Conservation (phyloP, 2,113 vertebrate genomes). For the Heterocephalus glaber region DNA sequence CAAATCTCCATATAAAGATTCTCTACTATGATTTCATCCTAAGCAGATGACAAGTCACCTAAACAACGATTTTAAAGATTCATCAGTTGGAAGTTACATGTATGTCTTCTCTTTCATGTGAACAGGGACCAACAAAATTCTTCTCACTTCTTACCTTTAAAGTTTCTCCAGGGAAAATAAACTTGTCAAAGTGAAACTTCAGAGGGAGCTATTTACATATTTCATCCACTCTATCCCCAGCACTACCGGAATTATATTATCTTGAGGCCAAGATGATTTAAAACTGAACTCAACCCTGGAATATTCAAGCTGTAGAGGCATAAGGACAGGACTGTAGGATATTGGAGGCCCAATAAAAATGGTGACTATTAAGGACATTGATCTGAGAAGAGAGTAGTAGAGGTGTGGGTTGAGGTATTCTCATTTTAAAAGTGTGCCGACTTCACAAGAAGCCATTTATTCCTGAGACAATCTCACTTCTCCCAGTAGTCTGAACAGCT, state of each 20-base stretch:
- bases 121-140: not conserved
- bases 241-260: not conserved
- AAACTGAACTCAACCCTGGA: not conserved
- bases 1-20: not conserved
- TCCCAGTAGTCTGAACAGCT: not conserved
- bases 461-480: not conserved
- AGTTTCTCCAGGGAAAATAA: not conserved
- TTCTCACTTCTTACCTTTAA: not conserved
- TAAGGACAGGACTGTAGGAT: not conserved
- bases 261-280: not conserved
- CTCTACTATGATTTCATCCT: not conserved
- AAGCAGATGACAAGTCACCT: not conserved
- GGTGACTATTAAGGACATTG: not conserved
- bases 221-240: not conserved
- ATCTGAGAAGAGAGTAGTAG: not conserved
- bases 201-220: not conserved
- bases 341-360: not conserved
- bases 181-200: not conserved
- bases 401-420: accelerated
- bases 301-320: not conserved
- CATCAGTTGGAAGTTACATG: not conserved
- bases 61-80: not conserved
- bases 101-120: not conserved
- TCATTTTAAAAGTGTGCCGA: not conserved
- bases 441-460: not conserved